phyloP scores from a whole-genome alignment of 2,113 vertebrate species.

The Pteruthius melanotis region DNA sequence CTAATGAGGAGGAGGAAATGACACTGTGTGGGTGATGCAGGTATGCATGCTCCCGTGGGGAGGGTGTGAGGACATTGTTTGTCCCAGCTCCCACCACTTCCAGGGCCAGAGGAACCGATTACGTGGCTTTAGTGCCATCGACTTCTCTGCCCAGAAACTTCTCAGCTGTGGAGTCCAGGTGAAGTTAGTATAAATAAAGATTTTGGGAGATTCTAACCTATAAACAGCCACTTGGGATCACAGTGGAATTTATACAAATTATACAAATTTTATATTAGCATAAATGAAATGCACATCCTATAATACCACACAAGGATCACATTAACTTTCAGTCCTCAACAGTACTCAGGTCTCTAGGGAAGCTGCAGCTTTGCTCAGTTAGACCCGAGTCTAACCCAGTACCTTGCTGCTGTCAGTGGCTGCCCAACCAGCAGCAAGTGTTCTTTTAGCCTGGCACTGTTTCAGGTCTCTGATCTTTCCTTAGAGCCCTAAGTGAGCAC shows the following conservation, averaged over 20 bases:
- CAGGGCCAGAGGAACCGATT: not conserved
- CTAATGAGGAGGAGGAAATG: constrained; percentile 20
- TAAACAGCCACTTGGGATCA: not conserved
- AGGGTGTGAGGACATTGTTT: not conserved
- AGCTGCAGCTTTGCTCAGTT: not conserved
- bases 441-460: not conserved
- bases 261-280: not conserved
- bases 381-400: not conserved
- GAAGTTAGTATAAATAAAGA: not conserved
- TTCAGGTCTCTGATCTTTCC: not conserved
- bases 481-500: not conserved
- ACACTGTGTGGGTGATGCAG: not conserved
- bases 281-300: not conserved
- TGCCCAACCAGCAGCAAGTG: not conserved
- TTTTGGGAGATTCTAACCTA: not conserved
- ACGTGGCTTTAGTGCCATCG: not conserved
- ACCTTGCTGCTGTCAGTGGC: not conserved
- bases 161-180: not conserved
- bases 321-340: not conserved
- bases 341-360: not conserved
- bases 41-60: not conserved
- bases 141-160: not conserved
- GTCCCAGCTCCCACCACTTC: not conserved
- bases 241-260: no score
- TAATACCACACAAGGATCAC: not conserved